A percentile compares a stretch with the other conserved stretches of the same genome.
Conservation (phyloP, 2,797 vertebrate genomes). For the Labeo calbasu region DNA sequence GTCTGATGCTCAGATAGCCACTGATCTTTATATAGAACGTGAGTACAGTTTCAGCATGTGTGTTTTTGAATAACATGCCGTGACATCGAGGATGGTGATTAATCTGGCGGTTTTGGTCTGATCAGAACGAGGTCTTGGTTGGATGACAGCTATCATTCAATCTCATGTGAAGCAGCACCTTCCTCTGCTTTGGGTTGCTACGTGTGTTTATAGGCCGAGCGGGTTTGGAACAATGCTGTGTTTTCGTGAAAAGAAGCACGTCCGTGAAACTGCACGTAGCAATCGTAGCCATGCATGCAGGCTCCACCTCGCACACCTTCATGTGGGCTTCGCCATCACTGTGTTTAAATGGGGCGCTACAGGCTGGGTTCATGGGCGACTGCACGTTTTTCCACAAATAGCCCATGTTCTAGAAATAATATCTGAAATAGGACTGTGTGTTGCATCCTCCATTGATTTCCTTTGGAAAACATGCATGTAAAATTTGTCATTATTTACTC, state of each 20-base stretch:
- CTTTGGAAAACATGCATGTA: neutral
- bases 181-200: conserved; percentile 46
- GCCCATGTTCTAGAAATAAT: conserved; percentile 9
- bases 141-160: conserved; percentile 70
- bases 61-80: conserved; percentile 63
- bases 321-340: conserved; percentile 43
- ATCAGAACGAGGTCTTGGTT: conserved; percentile 72
- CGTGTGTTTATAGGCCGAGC: conserved; percentile 62
- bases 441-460: neutral
- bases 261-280: conserved; percentile 79
- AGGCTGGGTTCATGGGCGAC: conserved; percentile 24
- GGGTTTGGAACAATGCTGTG: conserved; percentile 73
- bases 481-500: neutral
- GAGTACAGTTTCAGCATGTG: conserved; percentile 63
- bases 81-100: conserved; percentile 66
- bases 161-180: conserved; percentile 61
- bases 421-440: neutral
- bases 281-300: conserved; percentile 46
- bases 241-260: conserved; percentile 62
- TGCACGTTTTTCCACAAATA: conserved; percentile 52
- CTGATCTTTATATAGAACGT: conserved; percentile 62
- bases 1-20: conserved; percentile 63
- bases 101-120: conserved; percentile 75
- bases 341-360: conserved; percentile 28
- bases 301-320: conserved; percentile 37